Conservation (phyloP, 2,888 invertebrate species). For the Amphimallon solstitiale region DNA sequence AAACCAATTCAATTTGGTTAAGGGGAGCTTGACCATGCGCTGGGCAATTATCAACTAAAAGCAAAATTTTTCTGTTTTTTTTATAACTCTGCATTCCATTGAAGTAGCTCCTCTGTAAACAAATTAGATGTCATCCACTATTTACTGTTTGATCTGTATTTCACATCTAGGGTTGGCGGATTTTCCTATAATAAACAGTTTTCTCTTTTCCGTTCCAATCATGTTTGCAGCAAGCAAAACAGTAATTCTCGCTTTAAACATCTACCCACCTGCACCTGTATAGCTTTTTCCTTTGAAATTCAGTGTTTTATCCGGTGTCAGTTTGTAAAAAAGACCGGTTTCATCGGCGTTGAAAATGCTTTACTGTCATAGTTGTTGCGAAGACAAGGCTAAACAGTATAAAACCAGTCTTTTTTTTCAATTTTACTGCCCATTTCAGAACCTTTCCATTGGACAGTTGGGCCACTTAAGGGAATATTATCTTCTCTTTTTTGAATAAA, state of each 20-base stretch:
- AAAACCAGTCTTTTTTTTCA: conserved; percentile 43
- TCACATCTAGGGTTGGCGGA: conserved; percentile 46
- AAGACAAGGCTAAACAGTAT: conserved; percentile 38
- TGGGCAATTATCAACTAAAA: too few species aligned
- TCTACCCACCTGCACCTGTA: conserved; percentile 43
- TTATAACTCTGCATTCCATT: too few species aligned
- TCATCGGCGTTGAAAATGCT: conserved; percentile 44
- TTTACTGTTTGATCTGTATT: too few species aligned
- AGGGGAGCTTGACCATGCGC: too few species aligned
- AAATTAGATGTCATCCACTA: too few species aligned
- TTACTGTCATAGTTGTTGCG: conserved; percentile 21
- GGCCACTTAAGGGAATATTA: too few species aligned
- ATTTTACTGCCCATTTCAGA: too few species aligned
- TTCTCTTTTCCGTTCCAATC: conserved; percentile 46
- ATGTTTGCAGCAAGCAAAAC: conserved; percentile 44
- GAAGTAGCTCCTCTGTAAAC: too few species aligned
- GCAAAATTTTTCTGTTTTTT: too few species aligned
- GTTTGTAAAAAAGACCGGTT: conserved; percentile 40
- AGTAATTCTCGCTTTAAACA: conserved; percentile 36
- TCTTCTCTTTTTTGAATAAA: too few species aligned
- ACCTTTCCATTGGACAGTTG: too few species aligned
- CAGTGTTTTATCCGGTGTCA: conserved; percentile 40
- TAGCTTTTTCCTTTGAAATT: conserved; percentile 45
- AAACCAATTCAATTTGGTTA: too few species aligned
- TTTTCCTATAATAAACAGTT: conserved; percentile 49